A percentile compares a stretch with the other conserved stretches of the same genome.
Conservation (phyloP, 2,113 vertebrate species). For the Chaetodon trifascialis region DNA sequence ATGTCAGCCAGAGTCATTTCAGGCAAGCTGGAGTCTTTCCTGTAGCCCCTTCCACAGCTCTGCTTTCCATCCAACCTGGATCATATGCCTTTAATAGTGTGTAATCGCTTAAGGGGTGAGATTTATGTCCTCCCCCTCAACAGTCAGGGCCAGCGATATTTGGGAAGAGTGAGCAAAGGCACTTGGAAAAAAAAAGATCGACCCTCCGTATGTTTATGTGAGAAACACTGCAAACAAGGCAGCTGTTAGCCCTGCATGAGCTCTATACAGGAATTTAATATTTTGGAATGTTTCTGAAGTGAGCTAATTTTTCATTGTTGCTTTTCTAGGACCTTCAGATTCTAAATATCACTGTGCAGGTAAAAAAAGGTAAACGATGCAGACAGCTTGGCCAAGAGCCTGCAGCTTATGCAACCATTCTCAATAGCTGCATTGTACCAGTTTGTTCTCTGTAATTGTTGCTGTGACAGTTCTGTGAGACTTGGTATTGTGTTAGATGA, state of each 20-base stretch:
- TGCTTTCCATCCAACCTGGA: conserved; percentile 67
- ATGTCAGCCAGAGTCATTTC: conserved; percentile 66
- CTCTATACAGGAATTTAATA: neutral
- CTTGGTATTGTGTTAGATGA: conserved; percentile 58
- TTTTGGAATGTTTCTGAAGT: neutral
- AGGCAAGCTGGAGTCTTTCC: conserved; percentile 55
- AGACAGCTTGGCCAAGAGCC: conserved; percentile 53
- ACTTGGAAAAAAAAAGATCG: conserved; percentile 41
- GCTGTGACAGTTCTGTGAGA: conserved; percentile 61
- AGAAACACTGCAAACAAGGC: conserved; percentile 34
- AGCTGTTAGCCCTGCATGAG: neutral
- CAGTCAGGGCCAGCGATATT: conserved; percentile 36
- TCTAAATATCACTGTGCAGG: conserved; percentile 54
- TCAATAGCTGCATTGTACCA: conserved; percentile 66
- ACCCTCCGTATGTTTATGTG: conserved; percentile 26
- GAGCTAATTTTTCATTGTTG: conserved; percentile 3
- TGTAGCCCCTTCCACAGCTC: conserved; percentile 36
- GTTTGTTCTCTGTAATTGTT: conserved; percentile 59
- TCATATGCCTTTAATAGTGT: conserved; percentile 72
- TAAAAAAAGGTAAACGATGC: conserved; percentile 62
- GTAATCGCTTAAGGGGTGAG: conserved; percentile 68
- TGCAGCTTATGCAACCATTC: conserved; percentile 46
- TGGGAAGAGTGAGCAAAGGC: conserved; percentile 52
- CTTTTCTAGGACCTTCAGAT: conserved; percentile 31
- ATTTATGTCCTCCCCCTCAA: conserved; percentile 59